These are phyloP conservation scores for Myiopsitta monachus DNA, from an alignment of 2,113 vertebrate species.

Conservation along the genomic window DNA sequence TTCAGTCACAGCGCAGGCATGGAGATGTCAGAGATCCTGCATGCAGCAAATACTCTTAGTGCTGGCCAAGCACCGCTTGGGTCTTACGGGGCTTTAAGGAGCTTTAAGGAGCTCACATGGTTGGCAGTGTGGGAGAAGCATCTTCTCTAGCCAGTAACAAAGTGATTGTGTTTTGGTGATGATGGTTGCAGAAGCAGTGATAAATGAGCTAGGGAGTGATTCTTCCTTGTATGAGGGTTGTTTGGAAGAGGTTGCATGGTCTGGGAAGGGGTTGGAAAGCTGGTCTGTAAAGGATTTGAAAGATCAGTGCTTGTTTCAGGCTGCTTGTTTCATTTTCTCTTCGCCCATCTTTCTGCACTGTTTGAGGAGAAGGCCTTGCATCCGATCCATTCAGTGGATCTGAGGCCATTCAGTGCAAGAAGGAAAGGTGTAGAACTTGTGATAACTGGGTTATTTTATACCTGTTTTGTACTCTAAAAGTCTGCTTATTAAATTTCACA, in stretches of 20 bases:
- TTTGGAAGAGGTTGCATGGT: too few relatives aligned
- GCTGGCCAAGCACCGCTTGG: not conserved
- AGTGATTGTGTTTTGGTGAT: not conserved
- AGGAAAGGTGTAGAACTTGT: accelerated
- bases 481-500: not conserved
- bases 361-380: not conserved
- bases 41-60: accelerated
- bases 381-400: not conserved
- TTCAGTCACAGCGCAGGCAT: too few relatives aligned
- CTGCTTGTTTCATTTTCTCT: not conserved
- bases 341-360: not conserved
- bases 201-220: not conserved
- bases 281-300: not conserved
- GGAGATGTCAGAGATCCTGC: not conserved
- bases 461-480: not conserved
- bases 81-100: not conserved
- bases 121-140: not conserved
- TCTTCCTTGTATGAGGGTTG: accelerated
- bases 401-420: not conserved
- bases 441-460: not conserved
- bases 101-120: accelerated
- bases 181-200: not conserved
- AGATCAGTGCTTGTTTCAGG: not conserved
- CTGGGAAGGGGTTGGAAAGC: not conserved
- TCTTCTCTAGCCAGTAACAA: not conserved